These are phyloP conservation scores for Actenoides hombroni DNA, from an alignment of 2,113 vertebrate species.

Conservation along the genomic window DNA sequence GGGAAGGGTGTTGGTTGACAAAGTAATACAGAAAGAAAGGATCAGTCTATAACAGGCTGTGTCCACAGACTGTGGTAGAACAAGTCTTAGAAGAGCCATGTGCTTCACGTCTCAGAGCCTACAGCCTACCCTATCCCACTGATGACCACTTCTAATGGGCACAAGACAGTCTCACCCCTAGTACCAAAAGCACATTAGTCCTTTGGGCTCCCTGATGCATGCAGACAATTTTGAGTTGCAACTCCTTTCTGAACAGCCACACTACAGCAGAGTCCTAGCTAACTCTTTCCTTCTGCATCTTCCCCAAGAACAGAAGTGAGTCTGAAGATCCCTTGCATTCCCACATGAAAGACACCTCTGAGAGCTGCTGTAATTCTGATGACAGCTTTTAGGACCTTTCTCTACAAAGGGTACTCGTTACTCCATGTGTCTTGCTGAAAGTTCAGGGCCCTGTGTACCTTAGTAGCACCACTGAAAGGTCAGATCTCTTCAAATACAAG, in stretches of 20 bases:
- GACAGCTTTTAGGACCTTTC: neutral
- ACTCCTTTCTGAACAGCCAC: neutral
- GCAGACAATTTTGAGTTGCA: neutral
- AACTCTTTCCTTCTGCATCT: neutral
- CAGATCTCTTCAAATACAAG: neutral
- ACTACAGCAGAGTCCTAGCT: neutral
- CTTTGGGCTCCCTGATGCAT: neutral
- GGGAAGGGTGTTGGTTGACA: neutral
- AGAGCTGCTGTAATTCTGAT: neutral
- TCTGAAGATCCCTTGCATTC: neutral
- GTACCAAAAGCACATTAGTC: neutral
- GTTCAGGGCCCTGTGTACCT: neutral
- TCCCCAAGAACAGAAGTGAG: neutral
- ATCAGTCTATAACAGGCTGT: neutral
- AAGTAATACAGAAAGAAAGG: neutral
- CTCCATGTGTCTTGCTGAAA: neutral
- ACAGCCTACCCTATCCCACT: neutral
- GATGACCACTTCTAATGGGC: neutral
- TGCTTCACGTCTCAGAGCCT: neutral
- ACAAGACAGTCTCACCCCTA: neutral
- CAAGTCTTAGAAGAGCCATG: neutral
- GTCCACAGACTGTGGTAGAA: neutral
- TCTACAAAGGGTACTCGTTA: neutral
- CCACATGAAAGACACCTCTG: neutral
- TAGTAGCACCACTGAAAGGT: neutral